phyloP scores from a whole-genome alignment of 2,113 vertebrate species.

The Anser brachyrhynchus region DNA sequence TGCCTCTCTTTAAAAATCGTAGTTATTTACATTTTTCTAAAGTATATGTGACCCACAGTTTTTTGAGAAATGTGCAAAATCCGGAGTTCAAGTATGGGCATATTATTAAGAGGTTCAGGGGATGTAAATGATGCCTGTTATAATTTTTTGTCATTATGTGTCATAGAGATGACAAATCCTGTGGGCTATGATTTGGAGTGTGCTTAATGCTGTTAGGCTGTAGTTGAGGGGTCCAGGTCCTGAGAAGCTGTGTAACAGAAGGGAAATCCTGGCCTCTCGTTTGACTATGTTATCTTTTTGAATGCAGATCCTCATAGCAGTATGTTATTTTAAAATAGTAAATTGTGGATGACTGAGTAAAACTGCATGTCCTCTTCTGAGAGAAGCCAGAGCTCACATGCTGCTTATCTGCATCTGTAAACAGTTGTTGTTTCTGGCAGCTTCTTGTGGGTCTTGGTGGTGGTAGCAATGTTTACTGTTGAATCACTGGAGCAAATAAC shows the following conservation, averaged over 20 bases:
- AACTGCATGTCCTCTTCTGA: neutral
- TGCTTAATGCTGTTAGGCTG: neutral
- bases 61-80: fast-evolving
- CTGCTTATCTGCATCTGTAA: neutral
- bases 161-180: neutral
- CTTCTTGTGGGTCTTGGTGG: neutral
- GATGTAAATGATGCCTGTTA: neutral
- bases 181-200: neutral
- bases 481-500: neutral
- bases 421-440: neutral
- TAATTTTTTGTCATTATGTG: neutral
- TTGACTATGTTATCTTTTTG: neutral
- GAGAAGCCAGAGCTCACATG: neutral
- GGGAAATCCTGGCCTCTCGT: neutral
- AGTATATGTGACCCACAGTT: neutral
- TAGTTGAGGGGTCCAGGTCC: neutral
- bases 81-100: neutral
- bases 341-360: neutral
- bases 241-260: neutral
- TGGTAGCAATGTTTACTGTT: neutral
- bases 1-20: neutral
- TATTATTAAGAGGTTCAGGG: neutral
- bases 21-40: neutral
- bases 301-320: neutral
- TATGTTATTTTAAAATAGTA: neutral